Evolutionary conservation across 2,888 invertebrate genomes (phyloP).

Genomic region (Tipula lateralis): DNA sequence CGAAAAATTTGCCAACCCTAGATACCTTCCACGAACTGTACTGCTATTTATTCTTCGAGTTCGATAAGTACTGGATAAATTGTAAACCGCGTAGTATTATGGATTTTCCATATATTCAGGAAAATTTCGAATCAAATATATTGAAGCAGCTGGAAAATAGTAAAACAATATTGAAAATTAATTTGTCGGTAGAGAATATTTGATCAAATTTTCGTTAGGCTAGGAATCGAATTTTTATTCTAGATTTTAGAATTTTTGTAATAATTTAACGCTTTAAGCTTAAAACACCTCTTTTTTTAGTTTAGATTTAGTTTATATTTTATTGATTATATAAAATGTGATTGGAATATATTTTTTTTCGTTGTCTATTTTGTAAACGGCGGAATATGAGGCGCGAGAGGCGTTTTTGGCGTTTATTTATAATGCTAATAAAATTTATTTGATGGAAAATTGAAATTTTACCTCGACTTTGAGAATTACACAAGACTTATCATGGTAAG

Average conservation of each 20-base stretch:
- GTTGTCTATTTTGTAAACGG: neutral
- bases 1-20: constrained; percentile 60
- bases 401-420: neutral
- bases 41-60: constrained; percentile 88
- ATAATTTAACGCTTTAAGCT: neutral
- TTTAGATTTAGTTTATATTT: neutral
- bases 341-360: neutral
- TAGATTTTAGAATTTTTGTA: neutral
- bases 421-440: neutral
- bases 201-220: constrained; percentile 39
- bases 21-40: constrained; percentile 88
- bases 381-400: neutral
- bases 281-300: neutral
- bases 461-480: neutral
- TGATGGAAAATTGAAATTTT: neutral
- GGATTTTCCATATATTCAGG: constrained; percentile 87
- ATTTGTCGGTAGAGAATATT: constrained; percentile 69
- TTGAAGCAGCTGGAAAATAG: constrained; percentile 63
- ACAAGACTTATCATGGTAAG: no score
- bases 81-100: constrained; percentile 90
- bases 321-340: neutral
- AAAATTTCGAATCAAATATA: constrained; percentile 75
- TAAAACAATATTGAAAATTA: constrained; percentile 70
- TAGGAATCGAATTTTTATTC: neutral
- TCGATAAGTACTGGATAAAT: constrained; percentile 90